These are phyloP conservation scores for Eublepharis macularius DNA, from an alignment of 2,113 vertebrate genomes.

Conservation along the genomic window DNA sequence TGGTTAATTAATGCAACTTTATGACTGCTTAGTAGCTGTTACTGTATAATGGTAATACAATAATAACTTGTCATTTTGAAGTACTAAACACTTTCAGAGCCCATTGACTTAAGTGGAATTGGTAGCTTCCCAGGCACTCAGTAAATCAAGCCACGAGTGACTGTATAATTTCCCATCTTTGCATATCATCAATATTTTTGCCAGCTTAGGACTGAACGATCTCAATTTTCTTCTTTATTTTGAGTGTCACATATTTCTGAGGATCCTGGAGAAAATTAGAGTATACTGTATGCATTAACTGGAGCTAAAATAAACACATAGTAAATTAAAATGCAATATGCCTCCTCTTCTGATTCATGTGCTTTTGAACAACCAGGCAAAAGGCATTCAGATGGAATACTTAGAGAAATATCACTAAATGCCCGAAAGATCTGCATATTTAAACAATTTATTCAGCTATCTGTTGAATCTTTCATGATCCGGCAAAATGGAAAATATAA, in stretches of 20 bases:
- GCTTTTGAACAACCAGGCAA: constrained; percentile 54
- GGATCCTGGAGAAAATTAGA: neutral
- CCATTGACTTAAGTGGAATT: neutral
- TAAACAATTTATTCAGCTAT: constrained; percentile 57
- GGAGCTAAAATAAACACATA: constrained; percentile 42
- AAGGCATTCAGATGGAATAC: constrained; percentile 47
- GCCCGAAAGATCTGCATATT: constrained; percentile 58
- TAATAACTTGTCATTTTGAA: neutral
- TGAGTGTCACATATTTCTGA: neutral
- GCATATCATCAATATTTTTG: neutral
- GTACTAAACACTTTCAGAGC: neutral
- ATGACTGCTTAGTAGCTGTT: neutral
- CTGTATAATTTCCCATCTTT: neutral
- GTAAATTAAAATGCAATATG: constrained; percentile 53
- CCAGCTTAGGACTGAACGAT: neutral
- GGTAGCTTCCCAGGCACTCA: neutral
- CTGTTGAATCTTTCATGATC: constrained; percentile 53
- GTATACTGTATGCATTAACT: neutral
- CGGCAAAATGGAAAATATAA: constrained; percentile 55
- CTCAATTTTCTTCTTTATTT: neutral
- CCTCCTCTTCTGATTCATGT: constrained; percentile 42
- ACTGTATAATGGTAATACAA: neutral
- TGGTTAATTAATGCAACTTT: neutral
- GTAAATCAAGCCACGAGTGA: neutral
- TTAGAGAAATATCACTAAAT: constrained; percentile 58